These are phyloP conservation scores for Anthoscopus minutus DNA, from an alignment of 2,113 vertebrate genomes.

Conservation along the genomic window DNA sequence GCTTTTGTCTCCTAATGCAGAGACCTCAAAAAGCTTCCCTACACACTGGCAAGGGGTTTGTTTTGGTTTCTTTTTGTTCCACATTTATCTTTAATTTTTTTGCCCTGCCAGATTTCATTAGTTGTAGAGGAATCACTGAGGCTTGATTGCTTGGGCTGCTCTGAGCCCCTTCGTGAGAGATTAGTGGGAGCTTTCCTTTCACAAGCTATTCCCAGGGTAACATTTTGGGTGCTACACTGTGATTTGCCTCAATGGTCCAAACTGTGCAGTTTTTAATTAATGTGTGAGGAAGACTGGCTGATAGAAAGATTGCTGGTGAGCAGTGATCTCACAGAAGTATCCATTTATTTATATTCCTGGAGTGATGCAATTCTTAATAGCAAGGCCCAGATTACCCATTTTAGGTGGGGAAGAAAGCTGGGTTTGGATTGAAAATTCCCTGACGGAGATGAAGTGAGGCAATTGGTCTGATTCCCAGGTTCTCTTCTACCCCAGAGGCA, in stretches of 20 bases:
- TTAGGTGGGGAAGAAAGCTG: background rate
- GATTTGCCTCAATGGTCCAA: background rate
- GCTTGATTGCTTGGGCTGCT: background rate
- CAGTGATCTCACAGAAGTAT: background rate
- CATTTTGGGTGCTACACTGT: background rate
- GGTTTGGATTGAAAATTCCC: background rate
- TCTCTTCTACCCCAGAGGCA: background rate
- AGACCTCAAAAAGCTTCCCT: slow-evolving; percentile 10
- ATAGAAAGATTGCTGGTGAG: background rate
- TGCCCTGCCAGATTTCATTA: background rate
- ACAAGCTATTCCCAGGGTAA: background rate
- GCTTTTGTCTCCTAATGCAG: slow-evolving; percentile 22
- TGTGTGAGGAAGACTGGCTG: background rate
- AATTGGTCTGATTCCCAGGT: background rate
- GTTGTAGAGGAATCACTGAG: background rate
- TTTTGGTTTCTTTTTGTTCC: background rate
- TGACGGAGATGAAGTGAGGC: background rate
- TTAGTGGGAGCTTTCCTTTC: background rate
- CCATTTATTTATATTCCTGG: background rate
- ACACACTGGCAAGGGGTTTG: background rate
- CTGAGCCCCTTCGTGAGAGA: background rate
- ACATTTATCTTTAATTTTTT: background rate
- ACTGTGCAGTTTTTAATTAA: background rate
- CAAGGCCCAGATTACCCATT: background rate
- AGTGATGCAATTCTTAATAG: background rate